Evolutionary conservation across 2,113 vertebrate genomes (phyloP), one percentile per base, ranked within the genome.

Genomic region (Hydrolagus affinis): DNA sequence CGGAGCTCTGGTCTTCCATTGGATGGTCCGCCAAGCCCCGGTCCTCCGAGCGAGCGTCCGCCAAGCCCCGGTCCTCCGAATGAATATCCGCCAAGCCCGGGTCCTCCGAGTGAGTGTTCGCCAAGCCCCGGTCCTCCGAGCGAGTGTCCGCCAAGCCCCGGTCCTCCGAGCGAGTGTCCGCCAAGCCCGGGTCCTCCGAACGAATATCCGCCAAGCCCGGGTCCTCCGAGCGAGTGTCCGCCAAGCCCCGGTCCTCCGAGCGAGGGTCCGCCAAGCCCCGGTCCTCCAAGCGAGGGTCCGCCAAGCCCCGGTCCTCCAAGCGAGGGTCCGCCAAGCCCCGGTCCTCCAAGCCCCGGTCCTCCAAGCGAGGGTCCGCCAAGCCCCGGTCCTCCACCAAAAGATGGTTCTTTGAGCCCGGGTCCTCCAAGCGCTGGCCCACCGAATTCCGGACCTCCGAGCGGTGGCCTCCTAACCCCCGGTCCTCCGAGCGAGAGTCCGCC

Each of bases 351-450:
- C 10, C 0, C 57, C 0, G n/a, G 25, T 80, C 56, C 77, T 80
- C 4, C 77, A 70, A 78, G 17, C 25, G 69, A 19, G 1, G 23
- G 69, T 57, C 15, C 30, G 14, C 19, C 0, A 6, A 25, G n/a
- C 14, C 77, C 57, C 86, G 88, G 86, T 87, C 90, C 77, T 57
- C 89, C 11, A 87, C 86, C 86, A 88, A 88, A n/a, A 12, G 21
- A 12, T 9, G 8, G 1, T 1, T 21, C 85, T 17, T 30, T 30
- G 4, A 44, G 4, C 17, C 70, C 70, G 2, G 9, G 30, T 0
- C 2, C 1, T 19, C 70, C 44, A 6, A 44, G 44, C 44, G 44
- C 44, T 70, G 70, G 70, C 7, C 70, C 70, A 2, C 56, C 21
- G 11, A 12, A 11, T 70, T 70, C 11, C n/a, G n/a, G n/a, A n/a